Base-by-base conservation (phyloP, 2,797 vertebrate species). In the Ataeniobius toweri region DNA sequence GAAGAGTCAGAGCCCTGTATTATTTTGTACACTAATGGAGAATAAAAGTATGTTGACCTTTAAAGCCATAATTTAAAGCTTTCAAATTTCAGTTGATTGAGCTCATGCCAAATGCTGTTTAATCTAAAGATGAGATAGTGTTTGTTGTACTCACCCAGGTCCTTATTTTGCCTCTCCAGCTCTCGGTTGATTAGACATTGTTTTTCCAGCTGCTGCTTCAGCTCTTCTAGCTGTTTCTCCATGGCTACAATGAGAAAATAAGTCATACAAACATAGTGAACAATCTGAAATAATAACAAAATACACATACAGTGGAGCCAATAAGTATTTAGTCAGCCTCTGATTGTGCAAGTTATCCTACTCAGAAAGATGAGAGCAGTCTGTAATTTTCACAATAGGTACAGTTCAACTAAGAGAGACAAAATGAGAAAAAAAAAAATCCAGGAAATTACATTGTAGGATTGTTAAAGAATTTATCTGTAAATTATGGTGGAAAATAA, bases 161-260 rank as follows among this genome's bases (percentile, higher is more conserved):
- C 91, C 78, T 90, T 89, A 26, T 95, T 94, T 80, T 94, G 90
- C 31, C 86, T 94, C 80, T 91, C 92, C 71, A 94, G 88, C 51
- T 91, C 95, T 85, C 92, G 28, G 82, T 95, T 96, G 86, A 93
- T 91, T 74, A 93, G 80, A 78, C 93, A 95, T 71, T 92, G 93
- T 59, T 94, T 94, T 83, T 96, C 94, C 73, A 96, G 92, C 92
- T 88, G 94, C 73, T 94, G 92, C 74, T 84, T 93, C 79, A 96
- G 86, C 13, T 96, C 94, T 68, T 94, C 93, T 41, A 96, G 58
- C 81, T 90, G 92, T 36, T 85, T 90, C 84, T 96, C 96, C 96
- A 97, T 97, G 80, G n/a, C 92, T 93, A 50, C 36, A 70, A 4
- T 24, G 18, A 20, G 13, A 58, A 46, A 13, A 10, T 46, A 3